Conservation (phyloP, 2,113 vertebrate genomes). For the Varanus salvator region DNA sequence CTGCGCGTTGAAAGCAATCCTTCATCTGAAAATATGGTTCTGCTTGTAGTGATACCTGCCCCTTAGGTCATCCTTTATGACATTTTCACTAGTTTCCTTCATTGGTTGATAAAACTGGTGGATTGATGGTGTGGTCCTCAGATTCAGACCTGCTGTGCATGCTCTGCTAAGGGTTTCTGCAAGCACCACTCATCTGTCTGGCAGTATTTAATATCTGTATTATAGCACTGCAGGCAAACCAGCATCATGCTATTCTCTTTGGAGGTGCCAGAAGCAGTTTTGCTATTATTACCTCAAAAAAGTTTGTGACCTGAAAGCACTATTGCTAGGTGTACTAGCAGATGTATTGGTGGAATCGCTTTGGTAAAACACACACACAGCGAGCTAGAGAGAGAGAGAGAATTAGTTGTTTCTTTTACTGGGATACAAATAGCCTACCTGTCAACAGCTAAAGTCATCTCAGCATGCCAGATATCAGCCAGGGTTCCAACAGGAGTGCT, state of each 20-base stretch:
- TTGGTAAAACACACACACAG: not conserved
- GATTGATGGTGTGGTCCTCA: too few relatives aligned
- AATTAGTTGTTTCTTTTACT: not conserved
- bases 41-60: not conserved
- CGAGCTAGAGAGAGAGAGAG: too few relatives aligned
- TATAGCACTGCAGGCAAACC: too few relatives aligned
- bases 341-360: not conserved
- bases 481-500: not conserved
- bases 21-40: not conserved
- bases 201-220: too few relatives aligned
- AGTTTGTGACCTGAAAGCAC: not conserved
- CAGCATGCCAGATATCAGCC: not conserved
- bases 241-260: too few relatives aligned
- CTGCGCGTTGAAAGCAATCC: not conserved
- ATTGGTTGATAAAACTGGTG: too few relatives aligned
- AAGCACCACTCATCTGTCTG: too few relatives aligned
- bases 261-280: too few relatives aligned
- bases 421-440: not conserved
- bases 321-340: not conserved
- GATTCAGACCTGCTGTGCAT: too few relatives aligned
- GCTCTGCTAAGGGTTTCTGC: too few relatives aligned
- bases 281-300: not conserved
- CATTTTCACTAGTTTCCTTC: too few relatives aligned
- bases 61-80: not conserved
- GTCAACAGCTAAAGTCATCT: too few relatives aligned